Evolutionary conservation across 2,888 invertebrate genomes (phyloP), one percentile per base, ranked within the genome.

Genomic region (Agrotis segetum): DNA sequence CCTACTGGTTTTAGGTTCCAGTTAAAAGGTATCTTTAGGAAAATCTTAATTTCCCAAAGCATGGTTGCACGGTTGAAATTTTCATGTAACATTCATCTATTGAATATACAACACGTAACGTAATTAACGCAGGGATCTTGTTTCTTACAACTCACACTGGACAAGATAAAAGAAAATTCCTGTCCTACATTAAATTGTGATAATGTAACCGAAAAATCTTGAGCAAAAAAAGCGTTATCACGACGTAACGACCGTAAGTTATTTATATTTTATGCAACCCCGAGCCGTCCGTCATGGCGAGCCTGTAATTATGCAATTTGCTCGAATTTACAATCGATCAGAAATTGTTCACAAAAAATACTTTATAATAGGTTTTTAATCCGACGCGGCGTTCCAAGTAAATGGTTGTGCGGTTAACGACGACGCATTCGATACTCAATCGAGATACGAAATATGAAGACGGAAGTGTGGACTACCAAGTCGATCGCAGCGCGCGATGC

Each of bases 321-420:
- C 79, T 79, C 83, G 84, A 89, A 88, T 89, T 89, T 85, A 89
- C 88, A 84, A 87, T 85, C 87, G 84, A 79, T 86, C 87, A 82
- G 86, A 87, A 83, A 77, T 84, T 79, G 79, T 84, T 82, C 83
- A 88, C 86, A 87, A 88, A 89, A 89, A 90, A 91, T 89, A 71
- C 81, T 85, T 75, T 71, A 84, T 92, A 89, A 92, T 92, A 89
- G 87, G 73, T 87, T 89, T 89, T 89, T 91, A 89, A 91, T 90
- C 90, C 90, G 84, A 67, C 73, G 63, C 58, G 72, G 79, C 81
- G 74, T 74, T 81, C 68, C 59, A 50, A 52, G 62, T 58, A 68
- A 77, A 70, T 65, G 17, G 62, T 59, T 80, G n/a, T 66, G 64
- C 63, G 21, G 67, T 71, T 65, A 75, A 69, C 24, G 75, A 66